Conservation (phyloP, 2,797 vertebrate genomes). For the Eulemur mongoz region DNA sequence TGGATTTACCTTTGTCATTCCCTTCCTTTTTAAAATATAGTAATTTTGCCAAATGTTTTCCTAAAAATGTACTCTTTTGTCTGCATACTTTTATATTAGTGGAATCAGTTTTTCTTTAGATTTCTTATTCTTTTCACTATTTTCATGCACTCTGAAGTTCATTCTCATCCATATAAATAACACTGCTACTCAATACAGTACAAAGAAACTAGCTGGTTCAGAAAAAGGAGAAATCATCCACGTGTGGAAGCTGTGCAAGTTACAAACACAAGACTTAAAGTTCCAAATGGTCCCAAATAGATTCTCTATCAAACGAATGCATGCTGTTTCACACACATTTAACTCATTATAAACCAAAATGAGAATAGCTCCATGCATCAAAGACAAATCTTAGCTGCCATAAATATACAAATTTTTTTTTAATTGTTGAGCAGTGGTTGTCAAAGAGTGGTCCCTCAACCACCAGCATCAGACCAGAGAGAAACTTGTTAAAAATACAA, state of each 20-base stretch:
- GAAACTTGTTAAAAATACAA: slow-evolving; percentile 34
- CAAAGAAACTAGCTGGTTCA: neutral
- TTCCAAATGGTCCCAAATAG: neutral
- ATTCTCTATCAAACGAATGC: neutral
- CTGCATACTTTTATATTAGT: neutral
- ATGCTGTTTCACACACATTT: neutral
- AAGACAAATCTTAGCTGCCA: slow-evolving; percentile 1
- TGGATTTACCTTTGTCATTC: slow-evolving; percentile 1
- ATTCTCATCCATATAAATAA: slow-evolving; percentile 12
- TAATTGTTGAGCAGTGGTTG: neutral
- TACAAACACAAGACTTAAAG: neutral
- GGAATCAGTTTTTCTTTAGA: slow-evolving; percentile 10
- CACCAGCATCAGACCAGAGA: neutral
- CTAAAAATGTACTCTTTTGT: neutral
- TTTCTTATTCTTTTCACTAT: neutral
- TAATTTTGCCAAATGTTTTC: slow-evolving; percentile 1
- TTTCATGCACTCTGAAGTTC: slow-evolving; percentile 16
- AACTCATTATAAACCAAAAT: slow-evolving; percentile 6
- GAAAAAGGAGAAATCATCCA: slow-evolving; percentile 1
- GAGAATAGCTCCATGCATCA: neutral
- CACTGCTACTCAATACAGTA: neutral
- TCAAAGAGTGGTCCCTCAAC: neutral
- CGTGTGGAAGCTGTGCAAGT: neutral
- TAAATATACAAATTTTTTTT: neutral
- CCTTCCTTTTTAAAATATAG: slow-evolving; percentile 28